Percentiles rank a stretch among this genome's conserved stretches.
phyloP scores from a whole-genome alignment of 2,888 invertebrate genomes.

The Drosophila anomelani region DNA sequence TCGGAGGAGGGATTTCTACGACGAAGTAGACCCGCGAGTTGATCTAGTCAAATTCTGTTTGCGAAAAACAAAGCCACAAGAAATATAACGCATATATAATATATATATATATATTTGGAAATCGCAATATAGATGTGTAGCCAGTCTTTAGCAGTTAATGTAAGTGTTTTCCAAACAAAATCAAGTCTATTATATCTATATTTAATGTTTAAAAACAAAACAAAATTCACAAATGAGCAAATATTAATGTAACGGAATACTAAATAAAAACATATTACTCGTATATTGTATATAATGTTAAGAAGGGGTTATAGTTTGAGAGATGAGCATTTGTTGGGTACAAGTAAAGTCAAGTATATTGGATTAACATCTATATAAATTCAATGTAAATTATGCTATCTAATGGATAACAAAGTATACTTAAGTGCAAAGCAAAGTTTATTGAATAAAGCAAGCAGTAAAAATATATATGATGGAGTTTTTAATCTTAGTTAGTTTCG shows the following conservation, averaged over 20 bases:
- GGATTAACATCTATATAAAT: constrained; percentile 9
- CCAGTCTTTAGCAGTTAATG: constrained; percentile 41
- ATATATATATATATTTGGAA: constrained; percentile 32
- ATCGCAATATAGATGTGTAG: constrained; percentile 70
- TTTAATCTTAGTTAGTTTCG: not conserved
- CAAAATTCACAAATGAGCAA: constrained; percentile 22
- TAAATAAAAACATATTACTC: constrained; percentile 41
- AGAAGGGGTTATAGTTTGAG: constrained; percentile 45
- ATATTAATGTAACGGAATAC: constrained; percentile 43
- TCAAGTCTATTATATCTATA: constrained; percentile 42
- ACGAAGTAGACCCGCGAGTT: constrained; percentile 43
- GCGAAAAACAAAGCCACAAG: constrained; percentile 18
- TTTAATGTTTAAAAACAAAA: constrained; percentile 16
- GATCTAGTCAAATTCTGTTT: constrained; percentile 64
- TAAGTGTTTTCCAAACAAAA: constrained; percentile 49
- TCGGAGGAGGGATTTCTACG: constrained; percentile 5
- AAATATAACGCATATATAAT: constrained; percentile 29
- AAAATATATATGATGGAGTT: not conserved
- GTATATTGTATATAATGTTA: constrained; percentile 60
- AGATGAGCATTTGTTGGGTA: constrained; percentile 76
- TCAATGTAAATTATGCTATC: constrained; percentile 30
- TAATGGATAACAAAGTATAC: constrained; percentile 34
- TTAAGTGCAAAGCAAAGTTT: constrained; percentile 43
- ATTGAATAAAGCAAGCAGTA: constrained; percentile 60
- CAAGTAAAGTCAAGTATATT: constrained; percentile 52